phyloP scores from a whole-genome alignment of 2,797 vertebrate species.

The Pseudochirops corinnae region DNA sequence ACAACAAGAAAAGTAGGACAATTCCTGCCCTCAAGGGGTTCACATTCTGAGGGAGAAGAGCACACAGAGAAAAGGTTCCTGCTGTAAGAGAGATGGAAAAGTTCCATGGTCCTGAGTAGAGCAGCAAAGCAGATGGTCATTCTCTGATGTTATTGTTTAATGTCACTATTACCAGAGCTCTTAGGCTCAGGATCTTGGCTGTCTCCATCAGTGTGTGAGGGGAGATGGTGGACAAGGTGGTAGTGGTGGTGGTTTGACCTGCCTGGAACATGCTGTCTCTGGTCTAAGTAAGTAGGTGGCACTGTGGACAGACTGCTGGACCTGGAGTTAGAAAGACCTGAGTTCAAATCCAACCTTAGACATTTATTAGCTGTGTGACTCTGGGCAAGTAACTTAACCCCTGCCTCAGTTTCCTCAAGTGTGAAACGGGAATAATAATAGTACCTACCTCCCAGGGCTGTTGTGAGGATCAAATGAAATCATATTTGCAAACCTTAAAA shows the following conservation, averaged over 20 bases:
- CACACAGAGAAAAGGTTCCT: not conserved
- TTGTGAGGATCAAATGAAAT: not conserved
- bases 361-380: not conserved
- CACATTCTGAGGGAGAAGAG: not conserved
- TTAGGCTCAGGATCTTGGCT: not conserved
- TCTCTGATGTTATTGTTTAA: not conserved
- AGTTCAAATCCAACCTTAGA: not conserved
- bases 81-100: not conserved
- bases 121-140: not conserved
- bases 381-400: not conserved
- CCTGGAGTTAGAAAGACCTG: not conserved
- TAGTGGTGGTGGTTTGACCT: not conserved
- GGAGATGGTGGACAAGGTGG: not conserved
- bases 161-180: not conserved
- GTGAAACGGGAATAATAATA: not conserved
- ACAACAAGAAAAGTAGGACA: too few species aligned
- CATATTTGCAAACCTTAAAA: not conserved
- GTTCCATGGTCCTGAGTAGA: not conserved
- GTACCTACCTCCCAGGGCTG: not conserved
- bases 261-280: not conserved
- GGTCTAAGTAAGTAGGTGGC: too few species aligned
- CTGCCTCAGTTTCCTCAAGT: not conserved
- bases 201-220: not conserved
- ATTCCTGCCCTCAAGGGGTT: not conserved
- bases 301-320: not conserved